Percentiles rank a stretch among this genome's conserved stretches.
These are phyloP conservation scores for Centropristis striata DNA, from an alignment of 2,113 vertebrate species.

Conservation along the genomic window DNA sequence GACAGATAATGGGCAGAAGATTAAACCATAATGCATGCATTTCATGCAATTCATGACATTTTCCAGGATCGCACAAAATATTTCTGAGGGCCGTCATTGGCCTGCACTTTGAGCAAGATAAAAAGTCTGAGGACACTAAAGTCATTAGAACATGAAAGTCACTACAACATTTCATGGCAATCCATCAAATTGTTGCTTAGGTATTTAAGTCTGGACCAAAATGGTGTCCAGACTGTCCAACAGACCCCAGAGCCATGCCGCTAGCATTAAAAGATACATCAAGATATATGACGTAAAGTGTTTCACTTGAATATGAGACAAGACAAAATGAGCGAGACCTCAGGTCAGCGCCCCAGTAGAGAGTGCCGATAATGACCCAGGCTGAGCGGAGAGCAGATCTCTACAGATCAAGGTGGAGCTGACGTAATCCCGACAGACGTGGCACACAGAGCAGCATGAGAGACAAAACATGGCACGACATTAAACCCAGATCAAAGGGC, in stretches of 20 bases:
- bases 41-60: too few species aligned
- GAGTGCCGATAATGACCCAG: conserved; percentile 56
- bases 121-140: background rate
- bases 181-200: background rate
- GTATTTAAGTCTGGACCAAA: background rate
- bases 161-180: background rate
- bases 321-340: conserved; percentile 34
- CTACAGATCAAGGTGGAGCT: conserved; percentile 70
- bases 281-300: conserved; percentile 1
- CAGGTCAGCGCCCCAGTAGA: conserved; percentile 33
- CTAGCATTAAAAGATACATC: conserved; percentile 17
- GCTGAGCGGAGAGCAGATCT: conserved; percentile 60
- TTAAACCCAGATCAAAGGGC: conserved; percentile 83
- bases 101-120: background rate
- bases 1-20: too few species aligned
- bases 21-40: too few species aligned
- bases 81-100: too few species aligned
- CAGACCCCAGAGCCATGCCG: background rate
- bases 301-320: conserved; percentile 28
- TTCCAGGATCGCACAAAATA: too few species aligned
- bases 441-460: conserved; percentile 58
- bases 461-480: conserved; percentile 72
- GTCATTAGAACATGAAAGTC: background rate
- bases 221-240: background rate
- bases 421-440: conserved; percentile 75